phyloP scores from a whole-genome alignment of 2,113 vertebrate species.

The Morone saxatilis region DNA sequence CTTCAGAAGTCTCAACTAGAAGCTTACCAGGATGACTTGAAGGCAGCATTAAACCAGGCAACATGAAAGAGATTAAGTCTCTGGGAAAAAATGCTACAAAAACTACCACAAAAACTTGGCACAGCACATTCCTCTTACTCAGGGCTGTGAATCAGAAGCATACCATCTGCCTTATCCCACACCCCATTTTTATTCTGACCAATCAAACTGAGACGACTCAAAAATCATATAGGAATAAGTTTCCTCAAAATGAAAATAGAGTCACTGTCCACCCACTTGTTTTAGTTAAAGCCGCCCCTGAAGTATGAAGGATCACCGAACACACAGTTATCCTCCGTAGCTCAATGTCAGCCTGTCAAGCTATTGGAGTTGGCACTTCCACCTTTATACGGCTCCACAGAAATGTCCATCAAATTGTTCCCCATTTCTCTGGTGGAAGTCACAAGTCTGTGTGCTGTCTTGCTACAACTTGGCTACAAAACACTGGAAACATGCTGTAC shows the following conservation, averaged over 20 bases:
- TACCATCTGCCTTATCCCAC: constrained; percentile 12
- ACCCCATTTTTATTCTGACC: neutral
- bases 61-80: constrained; percentile 60
- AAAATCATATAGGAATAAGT: neutral
- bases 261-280: neutral
- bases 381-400: neutral
- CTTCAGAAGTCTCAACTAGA: constrained; percentile 65
- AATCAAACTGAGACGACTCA: constrained; percentile 1
- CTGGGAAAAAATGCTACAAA: constrained; percentile 3
- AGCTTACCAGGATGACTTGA: constrained; percentile 66
- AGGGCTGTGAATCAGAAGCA: constrained; percentile 34
- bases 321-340: neutral
- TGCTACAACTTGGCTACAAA: constrained; percentile 29
- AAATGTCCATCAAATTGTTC: constrained; percentile 27
- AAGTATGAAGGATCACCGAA: constrained; percentile 14
- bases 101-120: constrained; percentile 51
- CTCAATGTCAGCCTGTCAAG: constrained; percentile 19
- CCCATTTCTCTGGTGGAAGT: constrained; percentile 2
- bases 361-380: constrained; percentile 5
- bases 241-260: neutral
- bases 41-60: constrained; percentile 70
- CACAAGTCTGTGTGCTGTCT: constrained; percentile 14
- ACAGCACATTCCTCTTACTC: constrained; percentile 42
- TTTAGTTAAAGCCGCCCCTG: constrained; percentile 3
- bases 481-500: constrained; percentile 7